Conservation (phyloP, 1,140 invertebrate species). For the Bathynomus jamesi region DNA sequence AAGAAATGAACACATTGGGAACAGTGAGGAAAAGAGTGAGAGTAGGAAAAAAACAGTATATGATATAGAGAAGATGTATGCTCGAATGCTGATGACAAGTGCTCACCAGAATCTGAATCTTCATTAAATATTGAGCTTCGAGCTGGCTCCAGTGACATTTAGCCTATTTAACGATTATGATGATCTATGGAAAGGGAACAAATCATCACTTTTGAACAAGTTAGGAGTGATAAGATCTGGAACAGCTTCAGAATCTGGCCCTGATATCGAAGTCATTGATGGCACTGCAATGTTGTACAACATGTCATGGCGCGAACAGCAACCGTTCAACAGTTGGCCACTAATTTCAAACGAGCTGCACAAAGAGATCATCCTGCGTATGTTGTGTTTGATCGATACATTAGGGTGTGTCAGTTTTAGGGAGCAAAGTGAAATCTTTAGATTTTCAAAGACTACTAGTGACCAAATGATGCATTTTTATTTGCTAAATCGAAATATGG, state of each 20-base stretch:
- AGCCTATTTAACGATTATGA: conserved; percentile 9
- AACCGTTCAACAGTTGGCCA: not conserved
- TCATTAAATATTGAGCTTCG: not conserved
- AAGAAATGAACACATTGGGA: too few species aligned
- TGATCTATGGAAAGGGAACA: not conserved
- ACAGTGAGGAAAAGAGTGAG: too few species aligned
- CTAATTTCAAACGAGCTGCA: not conserved
- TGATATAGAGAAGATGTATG: conserved; percentile 8
- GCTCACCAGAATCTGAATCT: not conserved
- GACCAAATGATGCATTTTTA: too few species aligned
- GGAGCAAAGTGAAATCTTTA: too few species aligned
- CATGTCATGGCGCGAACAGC: not conserved
- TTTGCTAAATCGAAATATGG: too few species aligned
- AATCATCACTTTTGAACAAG: too few species aligned
- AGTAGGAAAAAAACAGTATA: not conserved
- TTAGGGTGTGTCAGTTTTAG: too few species aligned
- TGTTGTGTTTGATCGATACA: too few species aligned
- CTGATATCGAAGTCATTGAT: conserved; percentile 3
- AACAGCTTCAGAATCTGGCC: not conserved
- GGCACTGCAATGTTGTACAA: conserved; percentile 8
- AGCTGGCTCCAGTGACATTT: too few species aligned
- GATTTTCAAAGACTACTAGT: too few species aligned
- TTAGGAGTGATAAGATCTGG: too few species aligned
- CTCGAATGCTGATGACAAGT: conserved; percentile 10
- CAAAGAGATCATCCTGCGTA: too few species aligned